phyloP scores from a whole-genome alignment of 53 echinoderm and acorn worm species.

The Henricia sp. region DNA sequence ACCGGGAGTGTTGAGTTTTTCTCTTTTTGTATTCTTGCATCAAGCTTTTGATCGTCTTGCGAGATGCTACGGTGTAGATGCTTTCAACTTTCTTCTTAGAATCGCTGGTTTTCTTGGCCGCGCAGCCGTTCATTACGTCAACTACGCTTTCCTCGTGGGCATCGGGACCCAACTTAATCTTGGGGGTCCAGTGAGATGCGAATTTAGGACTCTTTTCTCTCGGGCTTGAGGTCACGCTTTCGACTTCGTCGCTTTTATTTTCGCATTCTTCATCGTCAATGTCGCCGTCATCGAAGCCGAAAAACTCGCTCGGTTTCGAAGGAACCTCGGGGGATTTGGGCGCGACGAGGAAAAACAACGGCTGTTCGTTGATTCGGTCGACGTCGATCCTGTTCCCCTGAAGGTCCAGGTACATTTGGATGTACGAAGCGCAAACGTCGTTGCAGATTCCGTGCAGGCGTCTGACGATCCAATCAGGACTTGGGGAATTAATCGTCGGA shows the following conservation, averaged over 20 bases:
- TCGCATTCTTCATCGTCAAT: constrained; percentile 49
- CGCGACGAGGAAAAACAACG: constrained; percentile 94
- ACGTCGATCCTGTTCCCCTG: constrained; percentile 46
- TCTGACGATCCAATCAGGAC: constrained; percentile 82
- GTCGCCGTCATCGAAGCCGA: constrained; percentile 54
- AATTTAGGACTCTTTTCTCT: constrained; percentile 77
- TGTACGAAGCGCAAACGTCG: constrained; percentile 87
- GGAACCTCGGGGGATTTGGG: constrained; percentile 78
- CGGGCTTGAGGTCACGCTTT: constrained; percentile 4
- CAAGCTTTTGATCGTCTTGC: constrained; percentile 98
- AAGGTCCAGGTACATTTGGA: constrained; percentile 84
- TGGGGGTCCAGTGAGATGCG: constrained; percentile 98
- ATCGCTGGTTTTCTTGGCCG: neutral
- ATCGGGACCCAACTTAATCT: constrained; percentile 69
- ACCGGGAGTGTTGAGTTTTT: constrained; percentile 86
- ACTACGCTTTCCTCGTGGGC: constrained; percentile 70
- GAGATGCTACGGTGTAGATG: constrained; percentile 92
- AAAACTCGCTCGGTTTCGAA: constrained; percentile 57
- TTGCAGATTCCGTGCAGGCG: constrained; percentile 95
- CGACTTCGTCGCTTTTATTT: constrained; percentile 19
- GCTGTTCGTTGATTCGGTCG: constrained; percentile 74
- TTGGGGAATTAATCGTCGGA: constrained; percentile 47
- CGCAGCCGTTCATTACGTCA: constrained; percentile 74
- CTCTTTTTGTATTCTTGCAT: constrained; percentile 99
- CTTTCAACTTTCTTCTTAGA: constrained; percentile 52